Evolutionary conservation across 2,888 invertebrate genomes (phyloP), one percentile per base, ranked within the genome.

Genomic region (Dynastes grantii): DNA sequence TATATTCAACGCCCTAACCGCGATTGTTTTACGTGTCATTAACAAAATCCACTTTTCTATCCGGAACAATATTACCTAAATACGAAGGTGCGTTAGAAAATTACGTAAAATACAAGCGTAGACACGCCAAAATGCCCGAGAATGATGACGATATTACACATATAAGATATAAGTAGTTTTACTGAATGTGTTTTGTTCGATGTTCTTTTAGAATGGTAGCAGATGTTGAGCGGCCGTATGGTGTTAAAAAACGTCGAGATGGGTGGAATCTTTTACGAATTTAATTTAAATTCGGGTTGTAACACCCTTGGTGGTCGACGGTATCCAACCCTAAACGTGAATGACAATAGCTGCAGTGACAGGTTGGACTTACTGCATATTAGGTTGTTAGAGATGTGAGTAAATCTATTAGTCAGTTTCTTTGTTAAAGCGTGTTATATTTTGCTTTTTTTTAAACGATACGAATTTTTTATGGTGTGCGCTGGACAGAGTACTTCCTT

Each of bases 251-350:
- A 61, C 61, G 22, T 27, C 29, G 8, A 11, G 61, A 61, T 61
- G 22, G 27, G 22, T 61, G 27, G 27, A 29, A 61, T 61, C 27
- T 22, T 61, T 61, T 22, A 61, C 61, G 22, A 61, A 61, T 61
- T 61, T 61, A 61, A 61, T 61, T 61, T 61, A 27, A 53, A 61
- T 27, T 27, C 27, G 61, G 27, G 61, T 61, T 27, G 27, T 6
- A 61, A 61, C 61, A 61, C 22, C 61, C 61, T 61, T 61, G 61
- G 61, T 61, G 61, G 61, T 61, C 61, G 61, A 61, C 16, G n/a
- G 53, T 8, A 8, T 61, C 27, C 27, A 61, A 22, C 61, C 61
- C 61, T 61, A 61, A 53, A 27, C 61, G 11, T 61, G 27, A 61
- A 61, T 29, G 27, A 61, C 61, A 61, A 61, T 55, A 55, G 55